Evolutionary conservation across 2,888 invertebrate genomes (phyloP).

Genomic region (Embidobia sp.): DNA sequence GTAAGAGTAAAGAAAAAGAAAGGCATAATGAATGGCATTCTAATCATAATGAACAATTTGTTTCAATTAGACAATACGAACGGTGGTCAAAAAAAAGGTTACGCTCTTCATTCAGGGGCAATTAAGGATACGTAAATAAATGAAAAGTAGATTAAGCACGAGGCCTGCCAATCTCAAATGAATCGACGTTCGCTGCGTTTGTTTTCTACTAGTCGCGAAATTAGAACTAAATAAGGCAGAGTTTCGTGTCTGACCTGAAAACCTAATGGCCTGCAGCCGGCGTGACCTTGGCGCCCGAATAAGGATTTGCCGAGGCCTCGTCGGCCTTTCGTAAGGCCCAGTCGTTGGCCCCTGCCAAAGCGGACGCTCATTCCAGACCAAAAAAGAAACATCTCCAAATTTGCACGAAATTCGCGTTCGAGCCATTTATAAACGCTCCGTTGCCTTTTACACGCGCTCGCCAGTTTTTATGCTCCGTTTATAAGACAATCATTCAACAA

Average conservation of each 20-base stretch:
- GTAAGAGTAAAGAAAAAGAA: background rate
- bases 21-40: background rate
- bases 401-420: conserved; percentile 44
- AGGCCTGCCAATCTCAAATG: conserved; percentile 60
- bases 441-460: too few species aligned
- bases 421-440: conserved; percentile 10
- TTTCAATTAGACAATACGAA: background rate
- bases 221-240: conserved; percentile 69
- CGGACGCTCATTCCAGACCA: conserved; percentile 6
- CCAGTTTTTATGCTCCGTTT: too few species aligned
- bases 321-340: conserved; percentile 76
- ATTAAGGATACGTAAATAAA: conserved; percentile 52
- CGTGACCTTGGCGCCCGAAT: conserved; percentile 79
- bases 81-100: background rate
- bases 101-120: conserved; percentile 16
- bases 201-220: conserved; percentile 57
- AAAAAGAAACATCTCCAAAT: conserved; percentile 40
- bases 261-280: conserved; percentile 76
- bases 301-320: conserved; percentile 77
- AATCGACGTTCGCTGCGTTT: conserved; percentile 58
- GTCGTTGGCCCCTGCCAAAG: conserved; percentile 72
- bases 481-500: too few species aligned
- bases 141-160: conserved; percentile 68
- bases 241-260: conserved; percentile 74
- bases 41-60: too few species aligned